Evolutionary conservation across 2,113 vertebrate species (phyloP), one percentile per base, ranked within the genome.

Genomic region (Siniperca knerii): DNA sequence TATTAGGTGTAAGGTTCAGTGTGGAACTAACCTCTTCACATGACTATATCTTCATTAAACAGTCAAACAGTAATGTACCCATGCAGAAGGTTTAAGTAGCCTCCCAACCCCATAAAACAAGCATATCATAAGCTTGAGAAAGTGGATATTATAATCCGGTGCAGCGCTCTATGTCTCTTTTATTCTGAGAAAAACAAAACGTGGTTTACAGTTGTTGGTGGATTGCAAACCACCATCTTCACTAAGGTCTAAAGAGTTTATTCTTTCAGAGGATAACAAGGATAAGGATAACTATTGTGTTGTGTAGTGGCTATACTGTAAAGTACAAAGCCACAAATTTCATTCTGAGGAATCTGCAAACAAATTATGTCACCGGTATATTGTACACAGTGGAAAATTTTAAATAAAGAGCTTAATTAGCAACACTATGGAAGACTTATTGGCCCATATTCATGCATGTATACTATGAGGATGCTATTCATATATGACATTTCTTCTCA

Each of bases 21-120:
- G n/a, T 57, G 35, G 52, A 65, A 33, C 9, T 16, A 46, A 57
- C 35, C 60, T 40, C 20, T 66, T 58, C 25, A 54, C 23, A 37
- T 44, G 35, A 35, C 48, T 65, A 21, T 25, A 65, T 71, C 37
- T 64, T 64, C 6, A 61, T 52, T 75, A 16, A 75, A 62, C 61
- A 73, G 60, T 81, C 58, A n/a, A 69, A 79, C 23, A 58, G 48
- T 55, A 67, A 67, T 29, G 23, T 23, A 37, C 0, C 16, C 33
- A 20, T 21, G 54, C 40, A 82, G 15, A n/a, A 25, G 40, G 37
- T 65, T 35, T n/a, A 23, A 48, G 25, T 2, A n/a, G 37, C n/a
- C 2, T 40, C 23, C 9, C 2, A 46, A 52, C 10, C 33, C n/a
- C 15, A 40, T 21, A 68, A 61, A 82, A 50, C 44, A 69, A 62